Evolutionary conservation across 2,888 invertebrate genomes (phyloP), one percentile per base, ranked within the genome.

Genomic region (Drosophila subsilvestris): DNA sequence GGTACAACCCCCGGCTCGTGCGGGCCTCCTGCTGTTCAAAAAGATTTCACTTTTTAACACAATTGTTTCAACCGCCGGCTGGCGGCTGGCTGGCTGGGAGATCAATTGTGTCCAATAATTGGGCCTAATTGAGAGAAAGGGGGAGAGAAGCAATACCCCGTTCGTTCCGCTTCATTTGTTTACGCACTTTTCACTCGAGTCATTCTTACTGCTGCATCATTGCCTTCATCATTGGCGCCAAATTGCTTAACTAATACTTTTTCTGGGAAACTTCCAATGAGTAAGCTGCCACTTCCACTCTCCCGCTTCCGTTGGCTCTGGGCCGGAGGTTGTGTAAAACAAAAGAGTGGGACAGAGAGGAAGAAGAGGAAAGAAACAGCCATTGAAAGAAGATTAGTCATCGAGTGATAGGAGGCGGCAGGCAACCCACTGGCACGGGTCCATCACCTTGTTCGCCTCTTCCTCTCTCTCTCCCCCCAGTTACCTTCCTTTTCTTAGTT

Each of bases 31-130:
- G 88, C 85, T 86, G 89, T 10, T 62, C 14, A 66, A 72, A 68
- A 80, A 89, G 86, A 89, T 89, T 85, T 83, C 78, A 73, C 78
- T 74, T 74, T 89, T 32, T 50, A 65, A 53, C 69, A 37, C 56
- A 61, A 48, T 61, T 27, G 17, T 50, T 43, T 43, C 18, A 53
- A 65, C 22, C 49, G 48, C 43, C 50, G 45, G 9, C 27, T 29
- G 14, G 37, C 48, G 49, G 22, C 37, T 32, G 61, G 51, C 66
- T 70, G 57, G 59, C 63, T 75, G 32, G 14, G 37, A 37, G 37
- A 37, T 37, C 88, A 86, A 83, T 83, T 89, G 86, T 78, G 84
- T 86, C 89, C 37, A 76, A 88, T 85, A 88, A 88, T 85, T 88
- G 84, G 73, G 77, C 82, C 84, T 88, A 88, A 85, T 85, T 85